Conservation (phyloP, 2,113 vertebrate genomes). For the Atherinomorus stipes region DNA sequence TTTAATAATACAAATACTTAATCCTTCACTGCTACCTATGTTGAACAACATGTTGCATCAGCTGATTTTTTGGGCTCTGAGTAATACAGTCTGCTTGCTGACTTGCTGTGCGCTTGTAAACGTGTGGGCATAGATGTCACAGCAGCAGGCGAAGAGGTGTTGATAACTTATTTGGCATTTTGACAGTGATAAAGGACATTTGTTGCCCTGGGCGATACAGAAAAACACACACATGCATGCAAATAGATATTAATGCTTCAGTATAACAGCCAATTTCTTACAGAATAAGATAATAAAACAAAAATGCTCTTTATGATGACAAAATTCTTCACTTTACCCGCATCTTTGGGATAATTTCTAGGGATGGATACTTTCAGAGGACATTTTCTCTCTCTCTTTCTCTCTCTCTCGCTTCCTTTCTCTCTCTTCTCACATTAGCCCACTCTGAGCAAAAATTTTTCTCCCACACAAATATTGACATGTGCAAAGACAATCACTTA, state of each 20-base stretch:
- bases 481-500: conserved; percentile 52
- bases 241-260: conserved; percentile 35
- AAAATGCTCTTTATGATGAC: conserved; percentile 9
- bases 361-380: conserved; percentile 21
- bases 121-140: conserved; percentile 57
- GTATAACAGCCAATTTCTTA: conserved; percentile 14
- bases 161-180: conserved; percentile 73
- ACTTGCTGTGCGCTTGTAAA: conserved; percentile 5
- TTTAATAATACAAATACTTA: conserved; percentile 34
- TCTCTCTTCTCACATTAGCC: background rate
- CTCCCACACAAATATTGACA: conserved; percentile 46
- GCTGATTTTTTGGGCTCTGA: conserved; percentile 24
- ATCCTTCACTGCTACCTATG: conserved; percentile 22
- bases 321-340: conserved; percentile 27
- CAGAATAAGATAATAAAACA: conserved; percentile 2
- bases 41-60: conserved; percentile 32
- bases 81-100: background rate
- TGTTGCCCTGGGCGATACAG: conserved; percentile 60
- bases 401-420: background rate
- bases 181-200: conserved; percentile 74
- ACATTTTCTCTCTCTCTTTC: background rate
- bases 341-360: conserved; percentile 20
- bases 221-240: conserved; percentile 36
- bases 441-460: conserved; percentile 27
- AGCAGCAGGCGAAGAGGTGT: conserved; percentile 55